phyloP scores from a whole-genome alignment of 2,888 invertebrate genomes.

The Dryobotodes eremita region DNA sequence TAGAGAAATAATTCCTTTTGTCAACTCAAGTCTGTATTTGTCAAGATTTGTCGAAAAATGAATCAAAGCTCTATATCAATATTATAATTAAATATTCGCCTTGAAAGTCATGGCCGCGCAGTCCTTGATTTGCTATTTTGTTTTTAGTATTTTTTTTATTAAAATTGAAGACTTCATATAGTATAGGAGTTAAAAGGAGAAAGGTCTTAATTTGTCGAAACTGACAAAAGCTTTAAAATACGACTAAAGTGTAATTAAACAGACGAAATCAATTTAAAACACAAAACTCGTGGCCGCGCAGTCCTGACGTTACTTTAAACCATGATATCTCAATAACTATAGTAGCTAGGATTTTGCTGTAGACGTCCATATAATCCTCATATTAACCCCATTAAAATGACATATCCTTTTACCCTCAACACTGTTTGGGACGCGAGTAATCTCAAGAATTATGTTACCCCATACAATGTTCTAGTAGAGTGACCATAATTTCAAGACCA shows the following conservation, averaged over 20 bases:
- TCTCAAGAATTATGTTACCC: constrained; percentile 39
- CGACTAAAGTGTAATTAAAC: constrained; percentile 39
- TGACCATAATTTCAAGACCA: constrained; percentile 18
- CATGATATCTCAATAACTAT: constrained; percentile 47
- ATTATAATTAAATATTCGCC: too few relatives aligned
- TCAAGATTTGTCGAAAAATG: constrained; percentile 10
- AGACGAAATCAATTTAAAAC: constrained; percentile 45
- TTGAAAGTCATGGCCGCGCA: too few relatives aligned
- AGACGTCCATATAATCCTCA: constrained; percentile 44
- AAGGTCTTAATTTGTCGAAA: constrained; percentile 44
- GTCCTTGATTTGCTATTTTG: too few relatives aligned
- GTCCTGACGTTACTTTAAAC: constrained; percentile 47
- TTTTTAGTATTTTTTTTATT: constrained; percentile 38
- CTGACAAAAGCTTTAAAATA: constrained; percentile 44
- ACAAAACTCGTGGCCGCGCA: constrained; percentile 44
- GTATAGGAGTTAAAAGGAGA: constrained; percentile 45
- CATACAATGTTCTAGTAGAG: constrained; percentile 47
- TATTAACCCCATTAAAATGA: constrained; percentile 45
- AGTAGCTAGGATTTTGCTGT: constrained; percentile 44
- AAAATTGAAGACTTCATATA: constrained; percentile 47
- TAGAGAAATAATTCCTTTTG: constrained; percentile 51
- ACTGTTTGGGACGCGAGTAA: constrained; percentile 37
- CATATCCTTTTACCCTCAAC: constrained; percentile 44
- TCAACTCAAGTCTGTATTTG: constrained; percentile 49
- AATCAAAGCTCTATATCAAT: too few relatives aligned